These are phyloP conservation scores for Panopea generosa DNA, from an alignment of 2,888 invertebrate species.

Conservation along the genomic window DNA sequence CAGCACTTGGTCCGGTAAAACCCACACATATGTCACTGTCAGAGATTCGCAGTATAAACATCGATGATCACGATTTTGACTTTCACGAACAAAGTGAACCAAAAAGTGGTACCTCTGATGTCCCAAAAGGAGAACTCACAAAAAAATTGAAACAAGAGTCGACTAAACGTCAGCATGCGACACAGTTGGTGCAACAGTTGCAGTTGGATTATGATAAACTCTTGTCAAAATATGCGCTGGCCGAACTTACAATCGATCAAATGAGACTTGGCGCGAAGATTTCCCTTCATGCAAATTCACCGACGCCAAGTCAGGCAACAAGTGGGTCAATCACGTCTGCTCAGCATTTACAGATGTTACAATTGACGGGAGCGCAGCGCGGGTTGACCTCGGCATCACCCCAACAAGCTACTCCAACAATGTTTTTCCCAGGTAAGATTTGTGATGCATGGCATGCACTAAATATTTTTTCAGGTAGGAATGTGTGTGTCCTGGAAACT, in stretches of 20 bases:
- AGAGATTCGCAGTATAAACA: conserved; percentile 68
- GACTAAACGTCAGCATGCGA: conserved; percentile 78
- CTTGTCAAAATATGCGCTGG: conserved; percentile 84
- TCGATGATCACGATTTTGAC: conserved; percentile 52
- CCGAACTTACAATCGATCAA: conserved; percentile 85
- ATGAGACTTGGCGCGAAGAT: conserved; percentile 83
- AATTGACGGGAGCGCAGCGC: conserved; percentile 62
- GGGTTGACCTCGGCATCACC: conserved; percentile 69
- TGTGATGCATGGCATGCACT: conserved; percentile 2
- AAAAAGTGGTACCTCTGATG: conserved; percentile 66
- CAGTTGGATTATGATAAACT: conserved; percentile 83
- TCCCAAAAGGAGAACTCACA: conserved; percentile 72
- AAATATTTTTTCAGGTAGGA: conserved; percentile 3
- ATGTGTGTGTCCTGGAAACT: no score
- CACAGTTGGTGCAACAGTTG: conserved; percentile 80
- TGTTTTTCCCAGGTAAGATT: conserved; percentile 59
- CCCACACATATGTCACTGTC: conserved; percentile 76
- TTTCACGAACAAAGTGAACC: conserved; percentile 60
- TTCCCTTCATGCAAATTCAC: conserved; percentile 79
- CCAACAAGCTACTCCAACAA: conserved; percentile 46
- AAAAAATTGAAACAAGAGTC: conserved; percentile 77
- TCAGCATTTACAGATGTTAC: conserved; percentile 71
- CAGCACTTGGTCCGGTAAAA: conserved; percentile 72
- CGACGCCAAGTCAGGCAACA: conserved; percentile 76
- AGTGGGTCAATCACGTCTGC: conserved; percentile 68